Conservation (phyloP, 2,888 invertebrate species). For the Apotomis betuletana region DNA sequence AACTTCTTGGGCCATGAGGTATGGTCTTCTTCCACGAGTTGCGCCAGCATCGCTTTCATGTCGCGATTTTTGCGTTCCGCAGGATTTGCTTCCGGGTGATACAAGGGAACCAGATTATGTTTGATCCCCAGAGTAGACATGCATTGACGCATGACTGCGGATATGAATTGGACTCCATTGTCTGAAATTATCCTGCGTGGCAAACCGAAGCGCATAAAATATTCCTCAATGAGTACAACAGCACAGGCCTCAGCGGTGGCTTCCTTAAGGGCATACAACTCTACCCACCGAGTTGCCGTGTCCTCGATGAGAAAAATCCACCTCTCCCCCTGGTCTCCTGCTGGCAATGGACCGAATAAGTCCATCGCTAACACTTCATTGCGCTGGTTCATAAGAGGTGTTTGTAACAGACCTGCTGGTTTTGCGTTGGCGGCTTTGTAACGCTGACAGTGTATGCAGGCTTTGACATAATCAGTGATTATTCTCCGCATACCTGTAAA, state of each 20-base stretch:
- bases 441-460: not conserved
- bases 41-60: conserved; percentile 8
- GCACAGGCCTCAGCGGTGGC: conserved; percentile 51
- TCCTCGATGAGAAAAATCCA: conserved; percentile 50
- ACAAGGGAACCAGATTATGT: conserved; percentile 2
- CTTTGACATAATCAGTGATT: not conserved
- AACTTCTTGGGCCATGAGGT: conserved; percentile 10
- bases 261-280: conserved; percentile 46
- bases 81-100: conserved; percentile 3
- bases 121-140: conserved; percentile 11
- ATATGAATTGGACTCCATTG: conserved; percentile 53
- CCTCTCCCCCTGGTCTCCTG: not conserved
- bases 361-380: not conserved
- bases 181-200: conserved; percentile 56
- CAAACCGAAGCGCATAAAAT: conserved; percentile 56
- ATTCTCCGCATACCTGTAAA: conserved; percentile 3
- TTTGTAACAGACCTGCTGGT: conserved; percentile 1
- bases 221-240: conserved; percentile 49
- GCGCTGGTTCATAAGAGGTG: not conserved
- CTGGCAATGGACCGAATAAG: conserved; percentile 7
- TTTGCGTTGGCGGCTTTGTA: not conserved
- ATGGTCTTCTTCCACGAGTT: conserved; percentile 10
- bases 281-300: conserved; percentile 47
- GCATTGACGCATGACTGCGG: conserved; percentile 37
- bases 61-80: conserved; percentile 10